phyloP scores from a whole-genome alignment of 2,797 vertebrate species.

The Arnoldichthys spilopterus region DNA sequence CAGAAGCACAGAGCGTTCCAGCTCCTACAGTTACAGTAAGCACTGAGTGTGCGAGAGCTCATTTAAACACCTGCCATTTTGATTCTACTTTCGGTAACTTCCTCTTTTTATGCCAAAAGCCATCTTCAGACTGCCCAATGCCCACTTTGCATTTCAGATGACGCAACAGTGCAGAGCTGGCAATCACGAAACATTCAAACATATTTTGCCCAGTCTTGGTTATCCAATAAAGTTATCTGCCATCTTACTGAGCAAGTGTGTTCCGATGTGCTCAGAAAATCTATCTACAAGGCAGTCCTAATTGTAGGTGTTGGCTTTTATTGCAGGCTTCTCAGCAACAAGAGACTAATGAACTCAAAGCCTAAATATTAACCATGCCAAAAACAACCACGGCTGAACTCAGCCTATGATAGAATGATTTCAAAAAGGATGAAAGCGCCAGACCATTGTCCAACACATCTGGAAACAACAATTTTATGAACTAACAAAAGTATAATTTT shows the following conservation, averaged over 20 bases:
- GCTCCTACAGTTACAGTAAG: constrained; percentile 35
- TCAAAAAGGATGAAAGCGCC: not conserved
- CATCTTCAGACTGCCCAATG: not conserved
- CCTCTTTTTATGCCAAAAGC: not conserved
- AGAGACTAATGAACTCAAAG: not conserved
- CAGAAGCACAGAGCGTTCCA: constrained; percentile 7
- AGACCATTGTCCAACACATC: not conserved
- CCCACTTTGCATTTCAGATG: not conserved
- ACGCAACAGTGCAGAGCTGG: not conserved
- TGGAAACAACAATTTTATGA: not conserved
- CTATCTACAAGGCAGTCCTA: not conserved
- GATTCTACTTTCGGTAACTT: not conserved
- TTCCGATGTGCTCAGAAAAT: not conserved
- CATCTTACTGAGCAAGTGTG: too few species aligned
- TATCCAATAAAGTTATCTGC: too few species aligned
- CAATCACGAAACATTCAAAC: not conserved
- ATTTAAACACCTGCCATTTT: constrained; percentile 44
- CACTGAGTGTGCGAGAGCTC: constrained; percentile 9
- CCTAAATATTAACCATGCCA: not conserved
- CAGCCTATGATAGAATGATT: not conserved
- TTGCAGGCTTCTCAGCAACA: not conserved
- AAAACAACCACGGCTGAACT: not conserved
- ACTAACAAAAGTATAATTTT: not conserved
- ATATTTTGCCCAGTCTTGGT: not conserved
- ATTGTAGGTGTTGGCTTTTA: not conserved